Conservation (phyloP, 1,140 invertebrate species). For the Drosophila parvula region DNA sequence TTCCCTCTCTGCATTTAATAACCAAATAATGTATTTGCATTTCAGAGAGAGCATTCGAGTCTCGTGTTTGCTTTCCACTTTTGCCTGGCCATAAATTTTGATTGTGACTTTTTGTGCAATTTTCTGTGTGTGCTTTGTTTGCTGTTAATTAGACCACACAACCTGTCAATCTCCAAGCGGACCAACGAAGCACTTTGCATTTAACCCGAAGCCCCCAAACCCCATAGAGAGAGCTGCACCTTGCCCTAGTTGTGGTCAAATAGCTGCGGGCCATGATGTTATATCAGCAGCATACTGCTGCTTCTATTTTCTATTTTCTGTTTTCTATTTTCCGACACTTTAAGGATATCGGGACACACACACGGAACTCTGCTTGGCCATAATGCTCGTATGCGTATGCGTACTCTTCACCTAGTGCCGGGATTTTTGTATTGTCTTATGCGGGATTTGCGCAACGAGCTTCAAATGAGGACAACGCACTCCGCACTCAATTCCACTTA, state of each 20-base stretch:
- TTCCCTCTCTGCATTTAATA: conserved; percentile 3
- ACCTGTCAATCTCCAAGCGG: conserved; percentile 37
- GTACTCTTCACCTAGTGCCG: conserved; percentile 41
- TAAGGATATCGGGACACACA: conserved; percentile 28
- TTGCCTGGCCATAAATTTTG: conserved; percentile 3
- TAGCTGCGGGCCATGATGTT: conserved; percentile 4
- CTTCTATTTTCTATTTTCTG: conserved; percentile 13
- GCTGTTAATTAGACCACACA: conserved; percentile 63
- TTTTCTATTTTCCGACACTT: conserved; percentile 33
- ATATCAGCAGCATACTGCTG: neutral
- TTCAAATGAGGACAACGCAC: conserved; percentile 72
- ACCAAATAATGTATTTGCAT: neutral
- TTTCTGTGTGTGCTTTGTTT: conserved; percentile 15
- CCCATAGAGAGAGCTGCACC: conserved; percentile 6
- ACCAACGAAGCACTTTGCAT: conserved; percentile 1
- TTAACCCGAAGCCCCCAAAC: neutral
- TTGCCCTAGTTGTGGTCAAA: conserved; percentile 40
- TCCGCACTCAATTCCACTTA: conserved; percentile 71
- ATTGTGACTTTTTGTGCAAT: conserved; percentile 12
- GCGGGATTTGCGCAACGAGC: conserved; percentile 67
- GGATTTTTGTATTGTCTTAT: conserved; percentile 62
- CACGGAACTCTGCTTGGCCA: neutral
- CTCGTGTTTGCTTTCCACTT: conserved; percentile 1
- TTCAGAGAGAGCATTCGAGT: neutral
- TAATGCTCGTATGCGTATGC: neutral